phyloP scores from a whole-genome alignment of 2,113 vertebrate genomes.

The Helogale parvula region DNA sequence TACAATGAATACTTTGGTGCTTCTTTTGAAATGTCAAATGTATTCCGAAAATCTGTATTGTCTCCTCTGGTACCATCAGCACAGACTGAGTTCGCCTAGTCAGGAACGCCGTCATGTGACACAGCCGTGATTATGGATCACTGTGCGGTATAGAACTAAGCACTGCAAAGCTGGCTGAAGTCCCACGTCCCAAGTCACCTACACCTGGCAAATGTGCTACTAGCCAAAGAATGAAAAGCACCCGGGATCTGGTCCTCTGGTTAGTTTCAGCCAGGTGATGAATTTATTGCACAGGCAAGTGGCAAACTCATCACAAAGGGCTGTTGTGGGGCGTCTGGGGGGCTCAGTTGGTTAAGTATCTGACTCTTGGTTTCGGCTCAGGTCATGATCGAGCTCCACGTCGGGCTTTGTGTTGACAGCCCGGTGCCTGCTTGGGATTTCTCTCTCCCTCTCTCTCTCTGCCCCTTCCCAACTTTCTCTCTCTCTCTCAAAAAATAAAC shows the following conservation, averaged over 20 bases:
- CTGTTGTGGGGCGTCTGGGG: too few species aligned
- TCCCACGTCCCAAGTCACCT: not conserved
- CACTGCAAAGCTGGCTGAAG: not conserved
- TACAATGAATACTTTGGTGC: not conserved
- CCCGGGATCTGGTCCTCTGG: not conserved
- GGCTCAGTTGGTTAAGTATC: too few species aligned
- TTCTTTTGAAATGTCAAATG: not conserved
- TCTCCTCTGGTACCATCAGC: not conserved
- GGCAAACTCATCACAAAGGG: not conserved
- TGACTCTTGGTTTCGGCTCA: too few species aligned
- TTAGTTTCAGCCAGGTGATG: not conserved
- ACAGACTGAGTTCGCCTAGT: not conserved
- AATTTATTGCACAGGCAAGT: not conserved
- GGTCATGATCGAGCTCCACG: too few species aligned
- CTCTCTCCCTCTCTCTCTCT: too few species aligned
- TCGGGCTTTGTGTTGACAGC: too few species aligned
- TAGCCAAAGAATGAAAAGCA: not conserved
- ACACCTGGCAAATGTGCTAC: not conserved
- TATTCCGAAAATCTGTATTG: not conserved
- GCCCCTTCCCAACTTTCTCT: too few species aligned
- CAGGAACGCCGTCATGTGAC: not conserved
- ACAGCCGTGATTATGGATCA: not conserved
- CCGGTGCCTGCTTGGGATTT: too few species aligned
- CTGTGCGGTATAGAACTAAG: not conserved
- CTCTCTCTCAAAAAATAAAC: too few species aligned